Evolutionary conservation across 2,797 vertebrate genomes (phyloP), one percentile per base, ranked within the genome.

Genomic region (Poeciliopsis gracilis): DNA sequence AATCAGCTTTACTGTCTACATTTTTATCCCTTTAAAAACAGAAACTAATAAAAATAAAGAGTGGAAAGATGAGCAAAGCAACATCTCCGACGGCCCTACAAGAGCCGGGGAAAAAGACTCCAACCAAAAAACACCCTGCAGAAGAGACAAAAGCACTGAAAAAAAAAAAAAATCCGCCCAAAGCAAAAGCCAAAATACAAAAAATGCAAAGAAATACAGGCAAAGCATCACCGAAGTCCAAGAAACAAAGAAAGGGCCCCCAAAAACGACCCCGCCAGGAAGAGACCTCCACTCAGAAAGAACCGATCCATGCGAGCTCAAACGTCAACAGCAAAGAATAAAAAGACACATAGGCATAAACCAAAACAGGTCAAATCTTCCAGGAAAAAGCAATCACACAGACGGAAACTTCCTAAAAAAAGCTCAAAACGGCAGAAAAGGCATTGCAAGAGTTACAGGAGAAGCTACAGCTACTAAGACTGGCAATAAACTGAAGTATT

Each of bases 401-500:
- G 57, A 66, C 0, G 0, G 30, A 82, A 25, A 25, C 20, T 33
- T 59, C 15, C 23, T 28, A 45, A 63, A 67, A 76, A 13, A 49
- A 77, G 30, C 74, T 67, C 45, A 38, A 77, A 66, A 57, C 11
- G 0, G 20, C 78, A 72, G 15, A 49, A 13, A 7, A 28, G 0
- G 13, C 33, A 47, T 7, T 8, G 4, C 3, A n/a, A 0, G 25
- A 20, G 12, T 5, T 12, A 13, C 55, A 71, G 49, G 30, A 82
- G 23, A 72, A 55, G 7, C 25, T 3, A 30, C 77, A 57, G 71
- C 41, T 70, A 49, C 28, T 46, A 75, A 6, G 7, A 72, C 38
- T 41, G 13, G 2, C 41, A 86, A 86, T 82, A 89, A 88, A 89
- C 38, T 33, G 5, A 67, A 77, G 75, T 11, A 30, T 25, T 55